Evolutionary conservation across 1,140 invertebrate species (phyloP), one percentile per base, ranked within the genome.

Genomic region (Zophobas atratus): DNA sequence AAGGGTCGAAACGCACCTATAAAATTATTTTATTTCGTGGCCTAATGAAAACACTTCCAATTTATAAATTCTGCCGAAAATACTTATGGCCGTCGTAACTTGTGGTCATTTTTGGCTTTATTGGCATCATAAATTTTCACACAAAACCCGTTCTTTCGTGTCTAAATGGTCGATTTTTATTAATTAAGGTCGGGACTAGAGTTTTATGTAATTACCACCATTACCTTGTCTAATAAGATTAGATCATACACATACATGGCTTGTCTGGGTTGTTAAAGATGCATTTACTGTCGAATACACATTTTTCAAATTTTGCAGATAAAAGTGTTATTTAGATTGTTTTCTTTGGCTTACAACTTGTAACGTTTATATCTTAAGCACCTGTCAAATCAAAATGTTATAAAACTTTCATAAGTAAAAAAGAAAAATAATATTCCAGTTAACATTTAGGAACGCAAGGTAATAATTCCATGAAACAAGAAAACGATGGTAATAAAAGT

Each of bases 61-160:
- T 51, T 51, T 51, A 51, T 51, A 51, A 51, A 51, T 51, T 51
- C 49, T 51, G 49, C 49, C 49, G 49, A 51, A 51, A 51, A 51
- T 51, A 51, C 49, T 51, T 51, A 51, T 20, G 49, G 20, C 49
- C 43, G 49, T 51, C 49, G 49, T 51, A 51, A 51, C 49, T 51
- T 20, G 49, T 51, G 49, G 49, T 51, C 49, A 51, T 51, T 51
- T 51, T 51, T 51, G 49, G 20, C 49, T 51, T 51, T 51, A 51
- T 51, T 4, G n/a, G 3, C 49, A 5, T 51, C 49, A 20, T 51
- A 51, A 51, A 51, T 51, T 51, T 51, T 51, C 6, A 51, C 49
- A 51, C 20, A n/a, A 20, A 51, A 51, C 20, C 20, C 49, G 49
- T 20, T 20, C 49, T 51, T 51, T 51, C 6, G 20, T 6, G n/a